Evolutionary conservation across 2,113 vertebrate species (phyloP).

Genomic region (Eidolon helvum): DNA sequence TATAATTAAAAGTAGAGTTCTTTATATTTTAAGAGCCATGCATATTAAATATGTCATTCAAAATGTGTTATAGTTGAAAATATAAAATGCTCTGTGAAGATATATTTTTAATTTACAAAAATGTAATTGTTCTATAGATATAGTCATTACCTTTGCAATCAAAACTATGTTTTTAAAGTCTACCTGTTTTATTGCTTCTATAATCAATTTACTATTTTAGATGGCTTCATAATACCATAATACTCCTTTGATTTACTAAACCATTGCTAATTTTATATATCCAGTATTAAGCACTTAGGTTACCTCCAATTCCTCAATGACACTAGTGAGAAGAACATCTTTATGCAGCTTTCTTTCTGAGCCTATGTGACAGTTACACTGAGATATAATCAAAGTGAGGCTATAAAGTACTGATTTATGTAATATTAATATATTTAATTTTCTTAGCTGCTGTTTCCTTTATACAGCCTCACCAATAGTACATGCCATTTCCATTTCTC

Average conservation of each 20-base stretch:
- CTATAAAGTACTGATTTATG: background rate
- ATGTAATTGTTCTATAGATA: background rate
- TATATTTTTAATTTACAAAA: background rate
- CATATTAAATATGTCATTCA: background rate
- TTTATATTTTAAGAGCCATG: background rate
- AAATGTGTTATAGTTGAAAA: background rate
- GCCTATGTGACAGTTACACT: background rate
- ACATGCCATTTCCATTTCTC: background rate
- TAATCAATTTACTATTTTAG: background rate
- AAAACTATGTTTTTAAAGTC: background rate
- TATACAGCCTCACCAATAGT: background rate
- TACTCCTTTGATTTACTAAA: background rate
- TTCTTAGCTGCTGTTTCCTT: background rate
- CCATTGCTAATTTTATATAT: background rate
- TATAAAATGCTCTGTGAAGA: background rate
- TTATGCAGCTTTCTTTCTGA: background rate
- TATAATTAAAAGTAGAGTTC: background rate
- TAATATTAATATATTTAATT: background rate
- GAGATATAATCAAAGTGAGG: background rate
- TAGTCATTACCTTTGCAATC: background rate
- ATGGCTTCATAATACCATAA: background rate
- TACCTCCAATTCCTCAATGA: background rate
- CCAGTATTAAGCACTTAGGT: background rate
- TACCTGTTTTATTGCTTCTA: background rate
- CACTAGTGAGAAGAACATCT: background rate